phyloP scores from a whole-genome alignment of 2,797 vertebrate genomes.

The Hirundo rustica region DNA sequence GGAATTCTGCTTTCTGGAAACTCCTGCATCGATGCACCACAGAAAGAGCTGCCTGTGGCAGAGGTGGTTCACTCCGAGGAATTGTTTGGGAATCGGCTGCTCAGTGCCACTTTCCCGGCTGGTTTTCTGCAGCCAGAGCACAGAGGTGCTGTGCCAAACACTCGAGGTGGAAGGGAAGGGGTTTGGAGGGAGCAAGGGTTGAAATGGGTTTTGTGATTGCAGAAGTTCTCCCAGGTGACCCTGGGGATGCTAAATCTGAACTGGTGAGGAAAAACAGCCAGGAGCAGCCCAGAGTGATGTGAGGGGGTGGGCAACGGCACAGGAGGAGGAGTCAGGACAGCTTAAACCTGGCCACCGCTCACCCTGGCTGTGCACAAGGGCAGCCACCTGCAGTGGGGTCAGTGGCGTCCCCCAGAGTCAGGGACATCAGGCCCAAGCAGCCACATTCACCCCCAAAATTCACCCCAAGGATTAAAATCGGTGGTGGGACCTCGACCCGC shows the following conservation, averaged over 20 bases:
- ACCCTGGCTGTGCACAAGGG: not conserved
- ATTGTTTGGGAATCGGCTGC: not conserved
- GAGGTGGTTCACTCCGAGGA: not conserved
- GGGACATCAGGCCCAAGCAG: too few species aligned
- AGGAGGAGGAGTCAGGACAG: not conserved
- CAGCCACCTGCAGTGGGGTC: not conserved
- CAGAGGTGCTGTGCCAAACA: not conserved
- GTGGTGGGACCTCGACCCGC: not conserved
- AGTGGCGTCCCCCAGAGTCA: not conserved
- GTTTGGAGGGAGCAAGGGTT: not conserved
- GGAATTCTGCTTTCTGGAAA: not conserved
- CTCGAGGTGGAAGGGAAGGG: not conserved
- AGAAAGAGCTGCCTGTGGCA: not conserved
- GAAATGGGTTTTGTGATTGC: not conserved
- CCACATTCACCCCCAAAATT: not conserved
- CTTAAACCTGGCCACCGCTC: not conserved
- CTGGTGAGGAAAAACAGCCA: not conserved
- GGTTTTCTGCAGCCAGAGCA: not conserved
- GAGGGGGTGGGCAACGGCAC: not conserved
- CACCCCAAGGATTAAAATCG: not conserved
- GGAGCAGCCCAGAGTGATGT: not conserved
- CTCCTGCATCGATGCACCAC: not conserved
- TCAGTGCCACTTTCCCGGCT: not conserved
- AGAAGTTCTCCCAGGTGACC: not conserved
- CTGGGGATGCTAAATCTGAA: not conserved